Conservation (phyloP, 1,140 invertebrate species). For the Drosophila malerkotliana region DNA sequence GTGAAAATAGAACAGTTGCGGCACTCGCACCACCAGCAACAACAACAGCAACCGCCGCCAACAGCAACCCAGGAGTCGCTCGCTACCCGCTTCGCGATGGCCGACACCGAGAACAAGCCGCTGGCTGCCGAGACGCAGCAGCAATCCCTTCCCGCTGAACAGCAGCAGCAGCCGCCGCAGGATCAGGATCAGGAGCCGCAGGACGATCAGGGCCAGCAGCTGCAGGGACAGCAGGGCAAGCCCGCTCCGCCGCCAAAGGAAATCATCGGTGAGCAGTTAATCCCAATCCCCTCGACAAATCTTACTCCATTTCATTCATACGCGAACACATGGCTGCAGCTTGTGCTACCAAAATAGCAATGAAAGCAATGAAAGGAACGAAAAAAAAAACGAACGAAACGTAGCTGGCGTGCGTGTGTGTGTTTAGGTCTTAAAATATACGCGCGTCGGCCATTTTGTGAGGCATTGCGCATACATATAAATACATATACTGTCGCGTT, state of each 20-base stretch:
- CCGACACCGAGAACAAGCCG: conserved; percentile 82
- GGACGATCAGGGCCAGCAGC: conserved; percentile 61
- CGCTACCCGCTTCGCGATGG: conserved; percentile 62
- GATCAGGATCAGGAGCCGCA: conserved; percentile 63
- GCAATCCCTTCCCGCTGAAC: conserved; percentile 44
- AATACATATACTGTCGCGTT: conserved; percentile 29
- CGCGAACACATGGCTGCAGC: conserved; percentile 70
- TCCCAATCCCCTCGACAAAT: background rate
- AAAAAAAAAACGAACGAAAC: conserved; percentile 44
- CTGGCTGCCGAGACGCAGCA: conserved; percentile 73
- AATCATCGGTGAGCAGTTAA: conserved; percentile 75
- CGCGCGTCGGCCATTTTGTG: conserved; percentile 81
- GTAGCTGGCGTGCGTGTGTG: conserved; percentile 40
- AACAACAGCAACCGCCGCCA: conserved; percentile 20
- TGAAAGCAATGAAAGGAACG: conserved; percentile 64
- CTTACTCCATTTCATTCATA: conserved; percentile 69
- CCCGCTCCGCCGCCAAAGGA: conserved; percentile 78
- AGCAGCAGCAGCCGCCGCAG: conserved; percentile 49
- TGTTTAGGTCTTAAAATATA: conserved; percentile 78
- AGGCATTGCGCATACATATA: conserved; percentile 44
- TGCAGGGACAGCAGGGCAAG: conserved; percentile 67
- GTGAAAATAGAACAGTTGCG: conserved; percentile 51
- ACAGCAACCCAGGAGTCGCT: conserved; percentile 24
- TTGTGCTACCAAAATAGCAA: conserved; percentile 73
- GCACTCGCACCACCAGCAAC: conserved; percentile 38